These are phyloP conservation scores for Amniataba percoides DNA, from an alignment of 2,797 vertebrate genomes.

Conservation along the genomic window DNA sequence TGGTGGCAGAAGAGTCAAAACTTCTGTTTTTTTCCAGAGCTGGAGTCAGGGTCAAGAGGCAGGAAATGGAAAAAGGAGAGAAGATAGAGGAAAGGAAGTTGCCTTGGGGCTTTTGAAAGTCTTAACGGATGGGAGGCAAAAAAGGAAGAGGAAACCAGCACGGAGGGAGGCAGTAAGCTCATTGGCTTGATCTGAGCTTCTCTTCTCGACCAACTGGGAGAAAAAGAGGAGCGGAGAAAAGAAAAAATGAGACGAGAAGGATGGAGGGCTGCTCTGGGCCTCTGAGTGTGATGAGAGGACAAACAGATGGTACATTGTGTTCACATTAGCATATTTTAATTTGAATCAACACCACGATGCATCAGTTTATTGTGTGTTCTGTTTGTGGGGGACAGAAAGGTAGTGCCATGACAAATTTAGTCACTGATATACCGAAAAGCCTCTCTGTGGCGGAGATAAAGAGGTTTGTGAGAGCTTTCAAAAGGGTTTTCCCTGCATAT, in stretches of 20 bases:
- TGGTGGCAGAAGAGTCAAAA: slow-evolving; percentile 46
- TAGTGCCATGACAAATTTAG: slow-evolving; percentile 31
- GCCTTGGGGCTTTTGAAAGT: slow-evolving; percentile 55
- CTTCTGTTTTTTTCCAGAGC: slow-evolving; percentile 35
- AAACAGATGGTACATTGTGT: slow-evolving; percentile 77
- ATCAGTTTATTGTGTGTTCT: slow-evolving; percentile 44
- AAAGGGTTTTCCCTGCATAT: slow-evolving; percentile 16
- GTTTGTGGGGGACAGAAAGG: slow-evolving; percentile 40
- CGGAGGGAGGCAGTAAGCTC: slow-evolving; percentile 46
- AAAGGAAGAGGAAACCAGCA: slow-evolving; percentile 45
- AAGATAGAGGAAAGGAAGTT: slow-evolving; percentile 49
- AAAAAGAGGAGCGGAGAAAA: slow-evolving; percentile 31
- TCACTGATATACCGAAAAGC: slow-evolving; percentile 29
- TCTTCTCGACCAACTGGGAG: slow-evolving; percentile 50
- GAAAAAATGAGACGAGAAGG: slow-evolving; percentile 29
- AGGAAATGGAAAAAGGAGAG: slow-evolving; percentile 58
- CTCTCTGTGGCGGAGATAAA: slow-evolving; percentile 30
- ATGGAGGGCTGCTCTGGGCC: slow-evolving; percentile 53
- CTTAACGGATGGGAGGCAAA: slow-evolving; percentile 50
- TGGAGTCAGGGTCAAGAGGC: slow-evolving; percentile 62
- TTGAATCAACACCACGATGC: slow-evolving; percentile 53
- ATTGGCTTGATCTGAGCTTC: slow-evolving; percentile 60
- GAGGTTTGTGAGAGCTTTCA: slow-evolving; percentile 22
- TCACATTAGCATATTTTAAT: slow-evolving; percentile 72
- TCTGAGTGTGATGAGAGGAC: slow-evolving; percentile 62